Evolutionary conservation across 2,888 invertebrate species (phyloP), one percentile per base, ranked within the genome.

Genomic region (Dugesia japonica): DNA sequence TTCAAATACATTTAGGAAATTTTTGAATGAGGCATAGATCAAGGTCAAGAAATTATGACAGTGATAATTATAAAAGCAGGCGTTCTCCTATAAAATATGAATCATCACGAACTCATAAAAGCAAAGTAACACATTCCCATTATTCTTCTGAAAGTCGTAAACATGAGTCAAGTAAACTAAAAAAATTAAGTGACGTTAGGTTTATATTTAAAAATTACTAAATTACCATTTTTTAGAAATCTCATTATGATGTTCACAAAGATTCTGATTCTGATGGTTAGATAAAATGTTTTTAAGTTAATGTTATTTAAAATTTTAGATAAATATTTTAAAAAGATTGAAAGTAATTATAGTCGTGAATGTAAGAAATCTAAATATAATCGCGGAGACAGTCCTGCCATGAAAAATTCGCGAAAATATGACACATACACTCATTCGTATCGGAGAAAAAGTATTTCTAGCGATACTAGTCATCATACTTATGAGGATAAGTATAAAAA

Each of bases 11-110:
- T n/a, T n/a, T n/a, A n/a, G n/a, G n/a, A n/a, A n/a, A n/a, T n/a
- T n/a, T n/a, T n/a, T n/a, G n/a, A n/a, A 56, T 56, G 56, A 56
- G 56, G 17, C 56, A 56, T 56, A 56, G 56, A 56, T 56, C 56
- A 56, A n/a, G 56, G n/a, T 56, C 56, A 7, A n/a, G 56, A n/a
- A 56, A 56, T n/a, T 56, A 56, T 23, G 56, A 56, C n/a, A 56
- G 56, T 56, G 56, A 56, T n/a, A 56, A 56, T n/a, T 56, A 56
- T n/a, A 56, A 56, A 56, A 56, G 56, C n/a, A n/a, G 56, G n/a
- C 56, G 56, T n/a, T 56, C 56, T 56, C 23, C 56, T 20, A 7
- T n/a, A 13, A 56, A 56, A 56, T 56, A 56, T 23, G 56, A 56
- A 56, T 56, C 56, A 23, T 56, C 56, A 9, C 4, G 56, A 56